Conservation (phyloP, 2,888 invertebrate genomes). For the Unio delphinus region DNA sequence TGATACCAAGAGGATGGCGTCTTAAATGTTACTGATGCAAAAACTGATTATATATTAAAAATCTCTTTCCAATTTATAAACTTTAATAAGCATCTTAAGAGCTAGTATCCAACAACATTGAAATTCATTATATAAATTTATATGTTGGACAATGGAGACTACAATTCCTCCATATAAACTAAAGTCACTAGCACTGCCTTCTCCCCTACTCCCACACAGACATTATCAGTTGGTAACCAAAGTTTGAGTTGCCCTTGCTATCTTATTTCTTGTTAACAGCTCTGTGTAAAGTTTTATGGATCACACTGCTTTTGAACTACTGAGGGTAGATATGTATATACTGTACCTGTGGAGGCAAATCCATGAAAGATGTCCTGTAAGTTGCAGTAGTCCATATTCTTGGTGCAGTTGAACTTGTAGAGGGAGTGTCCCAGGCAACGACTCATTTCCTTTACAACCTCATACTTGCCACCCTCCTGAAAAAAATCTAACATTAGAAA, state of each 20-base stretch:
- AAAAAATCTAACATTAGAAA: constrained; percentile 6
- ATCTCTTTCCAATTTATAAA: too few relatives aligned
- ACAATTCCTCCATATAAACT: too few relatives aligned
- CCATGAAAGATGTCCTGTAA: constrained; percentile 68
- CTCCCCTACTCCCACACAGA: too few relatives aligned
- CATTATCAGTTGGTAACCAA: not conserved
- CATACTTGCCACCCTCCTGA: constrained; percentile 63
- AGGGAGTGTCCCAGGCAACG: constrained; percentile 62
- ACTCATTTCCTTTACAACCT: constrained; percentile 58
- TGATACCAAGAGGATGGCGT: too few relatives aligned
- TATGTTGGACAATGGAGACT: too few relatives aligned
- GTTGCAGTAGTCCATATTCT: constrained; percentile 53
- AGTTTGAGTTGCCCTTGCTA: not conserved
- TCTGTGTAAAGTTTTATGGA: not conserved
- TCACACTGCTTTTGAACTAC: not conserved
- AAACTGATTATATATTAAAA: too few relatives aligned
- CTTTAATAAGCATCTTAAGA: too few relatives aligned
- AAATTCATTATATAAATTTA: too few relatives aligned
- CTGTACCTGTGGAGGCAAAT: constrained; percentile 61
- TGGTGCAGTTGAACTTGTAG: constrained; percentile 66
- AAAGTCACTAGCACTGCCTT: too few relatives aligned
- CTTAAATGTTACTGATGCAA: too few relatives aligned
- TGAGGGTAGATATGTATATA: too few relatives aligned
- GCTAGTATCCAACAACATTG: too few relatives aligned
- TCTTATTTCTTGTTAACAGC: not conserved